Evolutionary conservation across 2,888 invertebrate genomes (phyloP), one percentile per base, ranked within the genome.

Genomic region (Aquatica leii): DNA sequence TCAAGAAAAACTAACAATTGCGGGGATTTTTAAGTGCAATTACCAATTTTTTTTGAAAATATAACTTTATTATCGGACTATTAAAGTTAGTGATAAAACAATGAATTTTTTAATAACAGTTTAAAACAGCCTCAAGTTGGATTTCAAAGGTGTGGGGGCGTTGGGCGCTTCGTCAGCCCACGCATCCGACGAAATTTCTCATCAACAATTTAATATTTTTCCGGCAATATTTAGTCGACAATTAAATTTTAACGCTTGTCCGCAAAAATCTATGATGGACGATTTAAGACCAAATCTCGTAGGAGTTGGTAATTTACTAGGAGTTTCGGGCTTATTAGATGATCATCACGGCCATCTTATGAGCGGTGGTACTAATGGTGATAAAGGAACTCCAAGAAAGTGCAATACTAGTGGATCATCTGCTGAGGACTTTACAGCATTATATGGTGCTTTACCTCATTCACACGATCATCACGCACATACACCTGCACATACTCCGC

Each of bases 211-310:
- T 85, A 94, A 94, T 85, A 94, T 94, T 77, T 94, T 94, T 83
- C 94, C 94, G 75, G 94, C 94, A 66, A 94, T 94, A 80, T 94
- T 94, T 82, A 93, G 93, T 84, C 86, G 94, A 69, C 94, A 94
- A 83, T 86, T 94, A 73, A 94, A 94, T 82, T 94, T 94, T 82
- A 86, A 88, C 74, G 82, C 87, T 65, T 87, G 89, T 63, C 87
- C 86, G 62, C 89, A 90, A 21, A 92, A 92, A 79, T 77, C 80
- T 17, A 88, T 93, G 80, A 94, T 94, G 94, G 94, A 94, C 79
- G 94, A 94, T 78, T 83, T 94, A 72, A 84, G 94, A 79, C 94
- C 94, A 53, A 93, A 93, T 82, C 83, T 94, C 43, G 90, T 90
- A 34, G 90, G 90, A 2, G 90, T 90, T 35, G 90, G 90, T 1